phyloP scores from a whole-genome alignment of 1,140 invertebrate species.

The Drosophila aff. region DNA sequence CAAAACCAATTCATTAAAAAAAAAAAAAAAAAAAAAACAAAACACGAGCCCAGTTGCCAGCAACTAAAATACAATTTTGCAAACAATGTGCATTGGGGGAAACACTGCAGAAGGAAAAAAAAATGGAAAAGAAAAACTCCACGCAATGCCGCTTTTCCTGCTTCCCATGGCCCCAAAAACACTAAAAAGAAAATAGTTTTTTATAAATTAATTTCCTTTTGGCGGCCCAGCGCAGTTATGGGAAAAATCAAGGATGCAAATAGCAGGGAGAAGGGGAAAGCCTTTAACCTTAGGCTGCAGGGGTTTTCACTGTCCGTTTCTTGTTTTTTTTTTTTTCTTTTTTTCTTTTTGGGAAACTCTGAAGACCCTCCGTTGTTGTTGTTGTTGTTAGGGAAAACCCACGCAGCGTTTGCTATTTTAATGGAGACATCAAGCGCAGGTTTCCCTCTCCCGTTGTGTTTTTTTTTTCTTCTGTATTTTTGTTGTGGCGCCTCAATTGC shows the following conservation, averaged over 20 bases:
- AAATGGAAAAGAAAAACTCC: conserved; percentile 11
- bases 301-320: conserved; percentile 21
- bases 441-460: neutral
- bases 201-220: conserved; percentile 71
- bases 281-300: conserved; percentile 35
- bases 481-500: conserved; percentile 69
- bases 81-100: conserved; percentile 58
- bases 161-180: conserved; percentile 55
- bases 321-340: conserved; percentile 1
- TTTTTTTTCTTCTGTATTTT: conserved; percentile 3
- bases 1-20: conserved; percentile 48
- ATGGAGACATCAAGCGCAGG: conserved; percentile 60
- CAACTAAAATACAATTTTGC: conserved; percentile 18
- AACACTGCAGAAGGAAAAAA: conserved; percentile 15
- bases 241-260: conserved; percentile 45
- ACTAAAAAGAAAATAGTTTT: conserved; percentile 24
- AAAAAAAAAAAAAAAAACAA: conserved; percentile 8
- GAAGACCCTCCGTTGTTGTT: conserved; percentile 13
- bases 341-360: conserved; percentile 8
- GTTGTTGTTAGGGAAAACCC: conserved; percentile 38
- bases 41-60: conserved; percentile 7
- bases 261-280: conserved; percentile 3
- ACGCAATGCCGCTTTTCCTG: conserved; percentile 63
- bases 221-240: conserved; percentile 28
- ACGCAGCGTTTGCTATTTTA: conserved; percentile 43